Evolutionary conservation across 2,888 invertebrate genomes (phyloP).

Genomic region (Lycophotia porphyrea): DNA sequence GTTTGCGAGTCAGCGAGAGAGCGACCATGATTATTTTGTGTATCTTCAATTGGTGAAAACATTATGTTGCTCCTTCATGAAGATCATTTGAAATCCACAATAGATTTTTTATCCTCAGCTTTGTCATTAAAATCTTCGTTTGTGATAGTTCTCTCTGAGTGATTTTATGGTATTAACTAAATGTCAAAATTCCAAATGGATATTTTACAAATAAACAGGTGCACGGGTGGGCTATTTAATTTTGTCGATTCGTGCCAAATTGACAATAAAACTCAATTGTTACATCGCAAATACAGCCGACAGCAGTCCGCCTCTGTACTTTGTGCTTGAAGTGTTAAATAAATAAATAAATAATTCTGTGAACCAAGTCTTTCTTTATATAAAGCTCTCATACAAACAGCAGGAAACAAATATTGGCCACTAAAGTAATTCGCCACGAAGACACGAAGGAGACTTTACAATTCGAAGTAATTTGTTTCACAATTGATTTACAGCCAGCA

Average conservation of each 20-base stretch:
- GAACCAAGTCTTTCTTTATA: not conserved
- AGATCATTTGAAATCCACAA: not conserved
- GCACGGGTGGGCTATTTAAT: not conserved
- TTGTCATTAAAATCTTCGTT: not conserved
- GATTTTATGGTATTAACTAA: not conserved
- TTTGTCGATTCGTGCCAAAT: not conserved
- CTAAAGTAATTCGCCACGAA: constrained; percentile 8
- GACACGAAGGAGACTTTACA: constrained; percentile 9
- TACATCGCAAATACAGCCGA: no score
- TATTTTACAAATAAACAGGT: not conserved
- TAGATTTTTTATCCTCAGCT: not conserved
- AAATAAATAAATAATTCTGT: no score
- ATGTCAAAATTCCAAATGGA: not conserved
- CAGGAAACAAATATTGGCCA: not conserved
- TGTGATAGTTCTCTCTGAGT: not conserved
- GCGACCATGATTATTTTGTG: constrained; percentile 8
- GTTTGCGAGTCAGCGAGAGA: constrained; percentile 44
- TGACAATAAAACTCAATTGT: not conserved
- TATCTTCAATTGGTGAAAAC: constrained; percentile 23
- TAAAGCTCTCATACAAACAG: not conserved
- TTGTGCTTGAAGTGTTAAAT: no score
- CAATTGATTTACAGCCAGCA: constrained; percentile 22
- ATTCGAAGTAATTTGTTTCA: constrained; percentile 36
- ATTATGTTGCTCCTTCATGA: not conserved
- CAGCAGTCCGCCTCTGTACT: no score